phyloP scores from a whole-genome alignment of 1,140 invertebrate species.

The Pseudomyrmex sp. region DNA sequence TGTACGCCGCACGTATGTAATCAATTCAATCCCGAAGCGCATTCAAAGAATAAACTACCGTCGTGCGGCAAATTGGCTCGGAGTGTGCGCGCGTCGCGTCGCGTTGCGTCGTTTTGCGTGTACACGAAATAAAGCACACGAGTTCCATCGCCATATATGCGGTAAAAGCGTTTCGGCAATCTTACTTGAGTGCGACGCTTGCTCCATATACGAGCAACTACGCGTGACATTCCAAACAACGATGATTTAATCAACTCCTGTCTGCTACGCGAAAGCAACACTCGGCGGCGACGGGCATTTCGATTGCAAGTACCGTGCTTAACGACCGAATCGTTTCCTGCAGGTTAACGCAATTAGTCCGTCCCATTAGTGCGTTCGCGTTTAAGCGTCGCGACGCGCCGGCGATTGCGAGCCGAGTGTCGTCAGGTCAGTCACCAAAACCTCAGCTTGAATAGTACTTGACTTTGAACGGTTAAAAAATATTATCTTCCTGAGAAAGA shows the following conservation, averaged over 20 bases:
- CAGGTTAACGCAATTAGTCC: slow-evolving; percentile 73
- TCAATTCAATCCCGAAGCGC: background rate
- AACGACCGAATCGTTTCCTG: slow-evolving; percentile 73
- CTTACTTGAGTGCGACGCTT: slow-evolving; percentile 9
- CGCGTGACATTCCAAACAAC: slow-evolving; percentile 48
- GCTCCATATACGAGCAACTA: slow-evolving; percentile 37
- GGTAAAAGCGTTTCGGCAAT: slow-evolving; percentile 25
- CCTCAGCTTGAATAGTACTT: background rate
- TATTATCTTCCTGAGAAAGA: background rate
- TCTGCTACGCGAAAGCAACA: slow-evolving; percentile 37
- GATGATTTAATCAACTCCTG: slow-evolving; percentile 62
- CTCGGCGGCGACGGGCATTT: slow-evolving; percentile 35
- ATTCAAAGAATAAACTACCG: background rate
- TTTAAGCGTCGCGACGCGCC: slow-evolving; percentile 71
- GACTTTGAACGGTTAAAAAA: slow-evolving; percentile 34
- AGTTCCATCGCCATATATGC: slow-evolving; percentile 3
- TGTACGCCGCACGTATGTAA: background rate
- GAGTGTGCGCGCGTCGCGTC: background rate
- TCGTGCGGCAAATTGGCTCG: background rate
- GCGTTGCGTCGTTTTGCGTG: too few relatives aligned
- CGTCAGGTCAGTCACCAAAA: slow-evolving; percentile 46
- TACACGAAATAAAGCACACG: background rate
- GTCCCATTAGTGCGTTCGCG: slow-evolving; percentile 73
- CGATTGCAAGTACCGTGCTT: slow-evolving; percentile 69
- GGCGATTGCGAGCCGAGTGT: slow-evolving; percentile 60